Percentiles rank a stretch among this genome's conserved stretches.
Evolutionary conservation across 2,888 invertebrate species (phyloP).

Genomic region (Rutpela maculata): DNA sequence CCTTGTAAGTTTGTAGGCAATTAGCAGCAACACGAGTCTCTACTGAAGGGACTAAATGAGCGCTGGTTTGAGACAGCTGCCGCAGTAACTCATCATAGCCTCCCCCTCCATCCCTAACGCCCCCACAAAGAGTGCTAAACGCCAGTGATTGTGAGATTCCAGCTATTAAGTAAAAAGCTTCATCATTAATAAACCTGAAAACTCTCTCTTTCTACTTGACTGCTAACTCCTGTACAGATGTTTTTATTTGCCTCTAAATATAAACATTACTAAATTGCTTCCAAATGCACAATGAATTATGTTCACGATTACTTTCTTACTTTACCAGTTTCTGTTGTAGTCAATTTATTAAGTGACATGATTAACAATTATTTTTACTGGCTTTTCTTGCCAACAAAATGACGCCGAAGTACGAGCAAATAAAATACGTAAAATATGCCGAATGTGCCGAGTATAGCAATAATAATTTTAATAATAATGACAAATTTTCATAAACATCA

Average conservation of each 20-base stretch:
- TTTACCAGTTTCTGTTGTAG: neutral
- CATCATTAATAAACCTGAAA: slow-evolving; percentile 52
- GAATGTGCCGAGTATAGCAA: neutral
- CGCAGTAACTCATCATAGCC: slow-evolving; percentile 65
- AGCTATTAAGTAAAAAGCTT: slow-evolving; percentile 67
- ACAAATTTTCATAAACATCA: too few relatives aligned
- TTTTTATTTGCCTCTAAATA: slow-evolving; percentile 40
- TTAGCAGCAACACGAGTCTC: slow-evolving; percentile 65
- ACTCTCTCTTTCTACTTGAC: slow-evolving; percentile 35
- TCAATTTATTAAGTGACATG: neutral
- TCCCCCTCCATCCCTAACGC: slow-evolving; percentile 39
- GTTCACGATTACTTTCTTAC: slow-evolving; percentile 20
- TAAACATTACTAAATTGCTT: slow-evolving; percentile 41
- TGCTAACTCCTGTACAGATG: slow-evolving; percentile 35
- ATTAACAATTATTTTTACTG: slow-evolving; percentile 12
- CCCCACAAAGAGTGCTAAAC: slow-evolving; percentile 63
- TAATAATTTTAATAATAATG: too few relatives aligned
- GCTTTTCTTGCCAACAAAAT: slow-evolving; percentile 15
- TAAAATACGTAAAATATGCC: neutral
- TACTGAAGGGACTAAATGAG: slow-evolving; percentile 62
- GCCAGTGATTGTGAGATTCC: slow-evolving; percentile 67
- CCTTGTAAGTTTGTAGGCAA: slow-evolving; percentile 62
- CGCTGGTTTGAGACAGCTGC: slow-evolving; percentile 66
- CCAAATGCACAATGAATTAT: slow-evolving; percentile 35
- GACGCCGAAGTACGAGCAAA: slow-evolving; percentile 4